phyloP scores from a whole-genome alignment of 2,797 vertebrate species.

The Tympanoctomys barrerae region DNA sequence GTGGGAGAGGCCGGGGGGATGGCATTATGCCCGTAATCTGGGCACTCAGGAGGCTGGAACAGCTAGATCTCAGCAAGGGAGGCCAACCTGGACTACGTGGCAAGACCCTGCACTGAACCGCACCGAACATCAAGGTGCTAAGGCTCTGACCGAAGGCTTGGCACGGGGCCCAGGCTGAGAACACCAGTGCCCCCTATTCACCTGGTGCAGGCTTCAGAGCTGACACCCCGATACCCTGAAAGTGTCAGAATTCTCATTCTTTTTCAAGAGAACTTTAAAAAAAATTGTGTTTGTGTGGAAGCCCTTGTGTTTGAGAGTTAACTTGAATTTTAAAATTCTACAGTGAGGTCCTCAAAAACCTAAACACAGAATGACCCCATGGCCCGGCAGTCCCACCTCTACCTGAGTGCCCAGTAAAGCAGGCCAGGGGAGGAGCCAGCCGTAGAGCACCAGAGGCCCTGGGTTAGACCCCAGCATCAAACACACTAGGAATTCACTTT shows the following conservation, averaged over 20 bases:
- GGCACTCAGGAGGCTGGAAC: background rate
- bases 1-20: background rate
- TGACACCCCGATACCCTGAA: background rate
- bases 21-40: background rate
- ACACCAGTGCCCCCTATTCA: background rate
- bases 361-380: background rate
- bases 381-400: background rate
- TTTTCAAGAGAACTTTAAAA: background rate
- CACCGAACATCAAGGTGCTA: background rate
- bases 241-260: background rate
- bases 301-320: constrained; percentile 24
- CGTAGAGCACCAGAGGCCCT: background rate
- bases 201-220: background rate
- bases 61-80: background rate
- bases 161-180: background rate
- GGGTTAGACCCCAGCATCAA: background rate
- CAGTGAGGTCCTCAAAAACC: constrained; percentile 10
- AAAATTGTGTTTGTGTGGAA: background rate
- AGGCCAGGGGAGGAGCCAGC: background rate
- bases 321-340: background rate
- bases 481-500: too few species aligned
- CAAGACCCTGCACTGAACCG: background rate
- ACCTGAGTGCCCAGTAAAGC: background rate
- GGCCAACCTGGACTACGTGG: background rate
- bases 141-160: background rate